Evolutionary conservation across 2,888 invertebrate genomes (phyloP), one percentile per base, ranked within the genome.

Genomic region (Drosophila anomelani): DNA sequence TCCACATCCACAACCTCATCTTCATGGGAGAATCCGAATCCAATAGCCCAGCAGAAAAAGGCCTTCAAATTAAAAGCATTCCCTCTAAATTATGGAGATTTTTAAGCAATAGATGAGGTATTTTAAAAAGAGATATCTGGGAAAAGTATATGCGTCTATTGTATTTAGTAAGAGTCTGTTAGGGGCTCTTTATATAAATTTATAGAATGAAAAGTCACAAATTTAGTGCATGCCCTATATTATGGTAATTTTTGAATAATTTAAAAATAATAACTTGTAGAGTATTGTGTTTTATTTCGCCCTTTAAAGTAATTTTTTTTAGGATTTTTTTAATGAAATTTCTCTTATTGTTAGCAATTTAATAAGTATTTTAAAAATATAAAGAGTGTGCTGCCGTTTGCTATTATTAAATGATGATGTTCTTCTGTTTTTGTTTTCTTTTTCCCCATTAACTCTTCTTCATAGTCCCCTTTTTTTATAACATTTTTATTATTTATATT

Each of bases 51-150:
- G 32, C 60, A 44, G 29, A 64, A 64, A 53, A 61, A 64, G 64
- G 64, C 64, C 64, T 66, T 66, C 64, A 63, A 64, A 51, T 20
- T 60, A n/a, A n/a, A 64, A 64, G 49, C 64, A 63, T 64, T 64
- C 64, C 64, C 62, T 63, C 36, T 51, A 43, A 63, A 44, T 51
- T 51, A 53, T 53, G 53, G 36, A 53, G 60, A 60, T 60, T 39
- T 60, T 57, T 34, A 57, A 57, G 32, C 59, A 56, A 20, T 39
- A 39, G 56, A 51, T 34, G 34, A 34, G 51, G 51, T 20, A 34
- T 51, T 34, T 51, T 15, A 51, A 34, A 51, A 51, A 51, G 34
- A 51, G 51, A 51, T 51, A 34, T 51, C 51, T 51, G 51, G 20
- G 51, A 51, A 34, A 34, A 51, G 51, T 51, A 34, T 51, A 20